Evolutionary conservation across 2,113 vertebrate species (phyloP).

Genomic region (Phaethon lepturus): DNA sequence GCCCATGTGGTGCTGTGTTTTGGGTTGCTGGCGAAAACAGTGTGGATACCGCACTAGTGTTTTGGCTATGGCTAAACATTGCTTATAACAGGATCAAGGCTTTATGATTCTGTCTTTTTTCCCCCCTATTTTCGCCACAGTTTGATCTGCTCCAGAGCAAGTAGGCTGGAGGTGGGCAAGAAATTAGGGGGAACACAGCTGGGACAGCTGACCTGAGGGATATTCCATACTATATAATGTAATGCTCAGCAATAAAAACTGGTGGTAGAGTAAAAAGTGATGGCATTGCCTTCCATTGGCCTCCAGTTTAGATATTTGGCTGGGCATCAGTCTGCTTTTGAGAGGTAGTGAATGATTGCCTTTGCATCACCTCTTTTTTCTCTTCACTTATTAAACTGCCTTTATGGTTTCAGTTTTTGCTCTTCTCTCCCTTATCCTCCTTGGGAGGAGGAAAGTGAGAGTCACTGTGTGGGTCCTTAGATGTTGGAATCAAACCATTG

Average conservation of each 20-base stretch:
- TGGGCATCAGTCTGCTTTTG: too few relatives aligned
- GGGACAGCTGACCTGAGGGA: not conserved
- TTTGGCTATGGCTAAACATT: not conserved
- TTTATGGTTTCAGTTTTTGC: not conserved
- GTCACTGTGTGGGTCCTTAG: not conserved
- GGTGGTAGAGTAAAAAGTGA: not conserved
- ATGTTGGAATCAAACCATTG: not conserved
- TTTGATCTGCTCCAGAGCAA: not conserved
- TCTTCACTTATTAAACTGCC: not conserved
- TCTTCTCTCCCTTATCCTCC: not conserved
- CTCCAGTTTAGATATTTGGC: too few relatives aligned
- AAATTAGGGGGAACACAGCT: not conserved
- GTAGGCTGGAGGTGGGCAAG: not conserved
- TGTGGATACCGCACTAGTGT: too few relatives aligned
- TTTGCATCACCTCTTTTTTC: not conserved
- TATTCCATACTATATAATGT: not conserved
- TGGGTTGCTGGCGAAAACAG: not conserved
- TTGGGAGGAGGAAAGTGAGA: not conserved
- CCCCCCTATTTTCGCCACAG: too few relatives aligned
- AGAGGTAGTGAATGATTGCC: not conserved
- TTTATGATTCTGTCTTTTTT: not conserved
- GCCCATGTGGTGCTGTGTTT: not conserved
- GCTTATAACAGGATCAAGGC: not conserved
- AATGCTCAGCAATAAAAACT: not conserved
- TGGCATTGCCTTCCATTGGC: not conserved